These are phyloP conservation scores for Sepioteuthis lessoniana DNA, from an alignment of 2,888 invertebrate species.

Conservation along the genomic window DNA sequence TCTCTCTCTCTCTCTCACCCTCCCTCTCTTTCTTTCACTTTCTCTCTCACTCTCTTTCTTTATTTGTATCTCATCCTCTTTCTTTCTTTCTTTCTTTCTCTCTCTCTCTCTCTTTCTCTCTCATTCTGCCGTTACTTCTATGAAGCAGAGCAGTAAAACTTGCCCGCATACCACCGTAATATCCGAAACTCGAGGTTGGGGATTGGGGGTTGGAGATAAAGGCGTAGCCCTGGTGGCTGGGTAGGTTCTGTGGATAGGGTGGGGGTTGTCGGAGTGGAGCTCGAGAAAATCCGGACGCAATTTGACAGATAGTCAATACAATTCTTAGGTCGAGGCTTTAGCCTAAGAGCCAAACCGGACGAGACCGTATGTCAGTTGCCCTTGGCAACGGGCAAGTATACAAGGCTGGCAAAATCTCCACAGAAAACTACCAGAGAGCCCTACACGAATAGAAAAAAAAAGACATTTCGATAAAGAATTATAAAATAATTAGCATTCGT, in stretches of 20 bases:
- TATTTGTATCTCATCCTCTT: not conserved
- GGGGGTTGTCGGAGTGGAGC: not conserved
- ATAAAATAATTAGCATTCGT: too few relatives aligned
- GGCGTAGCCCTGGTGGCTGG: not conserved
- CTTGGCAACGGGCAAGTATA: not conserved
- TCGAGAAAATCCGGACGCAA: not conserved
- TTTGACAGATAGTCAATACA: slow-evolving; percentile 1
- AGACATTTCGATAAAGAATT: not conserved
- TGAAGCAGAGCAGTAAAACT: not conserved
- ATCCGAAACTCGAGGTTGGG: not conserved
- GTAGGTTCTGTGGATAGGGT: not conserved
- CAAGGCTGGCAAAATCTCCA: not conserved
- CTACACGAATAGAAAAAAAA: not conserved
- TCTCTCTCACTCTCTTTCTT: too few relatives aligned
- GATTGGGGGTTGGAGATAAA: not conserved
- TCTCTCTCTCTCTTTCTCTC: too few relatives aligned
- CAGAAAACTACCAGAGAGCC: not conserved
- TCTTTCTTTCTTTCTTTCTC: too few relatives aligned
- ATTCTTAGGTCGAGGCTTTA: not conserved
- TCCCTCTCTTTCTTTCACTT: too few relatives aligned
- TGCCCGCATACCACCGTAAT: not conserved
- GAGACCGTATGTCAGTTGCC: not conserved
- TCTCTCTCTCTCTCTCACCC: too few relatives aligned
- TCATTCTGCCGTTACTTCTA: not conserved
- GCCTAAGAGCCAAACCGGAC: not conserved